A percentile compares a stretch with the other conserved stretches of the same genome.
Evolutionary conservation across 2,797 vertebrate genomes (phyloP).

Genomic region (Leuciscus waleckii): DNA sequence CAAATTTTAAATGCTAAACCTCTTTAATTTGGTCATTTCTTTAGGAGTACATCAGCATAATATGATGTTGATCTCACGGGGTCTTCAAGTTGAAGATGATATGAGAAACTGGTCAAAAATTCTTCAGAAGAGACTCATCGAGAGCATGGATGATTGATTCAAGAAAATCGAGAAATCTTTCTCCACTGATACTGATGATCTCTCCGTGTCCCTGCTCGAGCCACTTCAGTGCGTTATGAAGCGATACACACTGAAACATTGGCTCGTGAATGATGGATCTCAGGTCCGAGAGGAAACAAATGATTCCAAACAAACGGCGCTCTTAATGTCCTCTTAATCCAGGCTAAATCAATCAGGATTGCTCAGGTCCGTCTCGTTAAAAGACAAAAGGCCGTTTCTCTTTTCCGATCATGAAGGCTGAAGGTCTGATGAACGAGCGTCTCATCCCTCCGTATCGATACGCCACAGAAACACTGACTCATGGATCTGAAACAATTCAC

Average conservation of each 20-base stretch:
- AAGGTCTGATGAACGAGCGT: conserved; percentile 58
- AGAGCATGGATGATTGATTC: conserved; percentile 61
- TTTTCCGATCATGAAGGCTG: conserved; percentile 51
- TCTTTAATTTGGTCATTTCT: neutral
- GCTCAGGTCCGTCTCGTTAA: conserved; percentile 72
- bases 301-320: neutral
- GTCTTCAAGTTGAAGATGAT: neutral
- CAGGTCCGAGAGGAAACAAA: neutral
- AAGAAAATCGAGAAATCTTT: conserved; percentile 5
- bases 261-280: neutral
- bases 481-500: neutral
- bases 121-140: conserved; percentile 30
- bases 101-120: conserved; percentile 72
- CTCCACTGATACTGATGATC: neutral
- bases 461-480: neutral
- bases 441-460: conserved; percentile 30
- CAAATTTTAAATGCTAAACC: neutral
- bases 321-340: neutral
- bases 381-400: conserved; percentile 58
- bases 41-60: neutral
- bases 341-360: conserved; percentile 68
- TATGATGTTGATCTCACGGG: neutral
- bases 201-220: neutral
- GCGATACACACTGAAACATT: neutral
- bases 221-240: conserved; percentile 35